Conservation (phyloP, 2,888 invertebrate species). For the Zhengitettix transpicula region DNA sequence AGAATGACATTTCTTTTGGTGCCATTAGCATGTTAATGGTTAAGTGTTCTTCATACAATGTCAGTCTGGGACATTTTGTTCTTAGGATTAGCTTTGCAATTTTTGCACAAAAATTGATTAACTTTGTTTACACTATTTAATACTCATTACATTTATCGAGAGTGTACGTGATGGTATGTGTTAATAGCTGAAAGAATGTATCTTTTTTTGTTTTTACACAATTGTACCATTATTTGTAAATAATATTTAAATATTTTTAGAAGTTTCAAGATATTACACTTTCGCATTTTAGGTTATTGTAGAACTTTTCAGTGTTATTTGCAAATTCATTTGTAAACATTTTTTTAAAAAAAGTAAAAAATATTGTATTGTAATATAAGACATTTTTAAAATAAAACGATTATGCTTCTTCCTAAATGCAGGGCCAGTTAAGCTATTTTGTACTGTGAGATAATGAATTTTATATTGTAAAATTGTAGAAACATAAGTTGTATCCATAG, state of each 20-base stretch:
- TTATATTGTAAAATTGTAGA: conserved; percentile 9
- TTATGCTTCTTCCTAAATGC: conserved; percentile 12
- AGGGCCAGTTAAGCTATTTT: conserved; percentile 12
- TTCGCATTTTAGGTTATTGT: background rate
- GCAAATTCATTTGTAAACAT: background rate
- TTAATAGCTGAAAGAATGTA: background rate
- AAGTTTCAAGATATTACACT: background rate
- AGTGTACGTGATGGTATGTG: background rate
- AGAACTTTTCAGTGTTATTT: background rate
- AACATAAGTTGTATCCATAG: conserved; percentile 4
- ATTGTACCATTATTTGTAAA: background rate
- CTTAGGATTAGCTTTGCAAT: background rate
- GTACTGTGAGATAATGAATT: conserved; percentile 10
- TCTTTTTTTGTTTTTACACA: background rate
- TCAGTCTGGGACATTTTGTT: background rate
- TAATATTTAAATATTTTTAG: conserved; percentile 1
- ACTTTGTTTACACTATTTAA: background rate
- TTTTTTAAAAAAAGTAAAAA: background rate
- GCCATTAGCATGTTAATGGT: background rate
- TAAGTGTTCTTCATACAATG: background rate
- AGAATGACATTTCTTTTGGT: background rate
- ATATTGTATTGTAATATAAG: no score
- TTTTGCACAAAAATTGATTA: background rate
- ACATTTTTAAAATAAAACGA: background rate
- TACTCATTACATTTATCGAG: background rate